phyloP scores from a whole-genome alignment of 2,113 vertebrate genomes.

The Labeo catla region DNA sequence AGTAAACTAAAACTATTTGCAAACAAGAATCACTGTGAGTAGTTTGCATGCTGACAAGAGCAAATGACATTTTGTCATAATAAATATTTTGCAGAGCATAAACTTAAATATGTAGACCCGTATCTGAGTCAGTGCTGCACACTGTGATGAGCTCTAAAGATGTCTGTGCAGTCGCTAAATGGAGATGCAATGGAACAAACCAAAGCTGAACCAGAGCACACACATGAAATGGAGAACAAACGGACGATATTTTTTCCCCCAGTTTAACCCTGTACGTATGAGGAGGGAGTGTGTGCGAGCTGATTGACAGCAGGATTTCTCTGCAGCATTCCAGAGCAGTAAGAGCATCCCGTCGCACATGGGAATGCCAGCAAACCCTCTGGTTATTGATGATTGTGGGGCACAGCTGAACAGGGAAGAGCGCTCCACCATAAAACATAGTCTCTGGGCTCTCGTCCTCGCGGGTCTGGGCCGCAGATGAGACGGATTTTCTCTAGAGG shows the following conservation, averaged over 20 bases:
- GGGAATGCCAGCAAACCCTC: constrained; percentile 48
- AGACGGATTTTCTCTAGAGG: constrained; percentile 54
- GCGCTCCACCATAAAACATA: background rate
- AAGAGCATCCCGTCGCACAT: constrained; percentile 34
- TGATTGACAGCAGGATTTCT: constrained; percentile 52
- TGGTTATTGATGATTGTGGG: constrained; percentile 59
- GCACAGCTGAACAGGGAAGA: constrained; percentile 51
- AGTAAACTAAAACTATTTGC: background rate
- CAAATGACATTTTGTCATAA: background rate
- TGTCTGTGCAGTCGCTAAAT: background rate
- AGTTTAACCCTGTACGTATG: constrained; percentile 59
- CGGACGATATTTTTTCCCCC: background rate
- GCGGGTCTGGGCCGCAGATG: constrained; percentile 48
- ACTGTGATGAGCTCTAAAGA: background rate
- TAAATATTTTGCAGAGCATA: background rate
- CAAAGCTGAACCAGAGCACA: background rate
- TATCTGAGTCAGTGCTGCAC: background rate
- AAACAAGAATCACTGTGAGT: background rate
- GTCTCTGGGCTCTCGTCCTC: constrained; percentile 53
- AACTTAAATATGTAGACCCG: background rate
- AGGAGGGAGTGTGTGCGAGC: constrained; percentile 64
- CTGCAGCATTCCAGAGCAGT: constrained; percentile 44
- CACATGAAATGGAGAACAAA: background rate
- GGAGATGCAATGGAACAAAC: background rate
- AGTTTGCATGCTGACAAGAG: background rate